These are phyloP conservation scores for Nudaria mundana DNA, from an alignment of 2,888 invertebrate genomes.

Conservation along the genomic window DNA sequence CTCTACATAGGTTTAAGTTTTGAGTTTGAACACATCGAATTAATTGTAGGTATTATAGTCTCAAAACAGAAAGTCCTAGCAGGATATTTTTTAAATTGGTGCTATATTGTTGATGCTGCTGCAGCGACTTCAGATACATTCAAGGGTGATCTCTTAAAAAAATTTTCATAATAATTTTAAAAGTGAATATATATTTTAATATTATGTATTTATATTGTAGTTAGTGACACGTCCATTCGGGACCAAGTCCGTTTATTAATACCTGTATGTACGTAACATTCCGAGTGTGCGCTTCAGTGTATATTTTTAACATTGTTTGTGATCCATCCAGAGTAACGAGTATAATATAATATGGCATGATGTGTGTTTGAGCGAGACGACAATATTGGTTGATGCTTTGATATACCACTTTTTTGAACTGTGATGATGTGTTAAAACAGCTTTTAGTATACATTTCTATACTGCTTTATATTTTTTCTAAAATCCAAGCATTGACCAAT, in stretches of 20 bases:
- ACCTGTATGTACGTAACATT: conserved; percentile 79
- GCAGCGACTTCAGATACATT: conserved; percentile 57
- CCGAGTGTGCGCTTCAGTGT: conserved; percentile 77
- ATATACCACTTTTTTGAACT: conserved; percentile 27
- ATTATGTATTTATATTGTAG: conserved; percentile 72
- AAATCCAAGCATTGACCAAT: conserved; percentile 47
- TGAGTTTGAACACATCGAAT: conserved; percentile 62
- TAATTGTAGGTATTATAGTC: conserved; percentile 43
- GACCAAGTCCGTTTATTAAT: conserved; percentile 64
- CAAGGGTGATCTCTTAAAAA: conserved; percentile 74
- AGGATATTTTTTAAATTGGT: conserved; percentile 46
- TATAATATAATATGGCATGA: conserved; percentile 74
- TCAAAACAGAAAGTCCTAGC: conserved; percentile 33
- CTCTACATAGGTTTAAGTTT: conserved; percentile 74
- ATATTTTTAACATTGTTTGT: conserved; percentile 72
- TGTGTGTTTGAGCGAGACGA: conserved; percentile 63
- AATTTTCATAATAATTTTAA: conserved; percentile 39
- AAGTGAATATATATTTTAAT: conserved; percentile 40
- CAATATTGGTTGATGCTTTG: conserved; percentile 56
- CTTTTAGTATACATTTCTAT: too few species aligned
- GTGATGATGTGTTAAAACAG: not conserved
- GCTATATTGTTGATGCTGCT: conserved; percentile 62
- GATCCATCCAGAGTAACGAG: conserved; percentile 74
- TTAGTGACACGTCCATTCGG: conserved; percentile 40
- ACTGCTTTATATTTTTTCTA: too few species aligned